Conservation (phyloP, 2,797 vertebrate genomes). For the Neostethus bicornis region DNA sequence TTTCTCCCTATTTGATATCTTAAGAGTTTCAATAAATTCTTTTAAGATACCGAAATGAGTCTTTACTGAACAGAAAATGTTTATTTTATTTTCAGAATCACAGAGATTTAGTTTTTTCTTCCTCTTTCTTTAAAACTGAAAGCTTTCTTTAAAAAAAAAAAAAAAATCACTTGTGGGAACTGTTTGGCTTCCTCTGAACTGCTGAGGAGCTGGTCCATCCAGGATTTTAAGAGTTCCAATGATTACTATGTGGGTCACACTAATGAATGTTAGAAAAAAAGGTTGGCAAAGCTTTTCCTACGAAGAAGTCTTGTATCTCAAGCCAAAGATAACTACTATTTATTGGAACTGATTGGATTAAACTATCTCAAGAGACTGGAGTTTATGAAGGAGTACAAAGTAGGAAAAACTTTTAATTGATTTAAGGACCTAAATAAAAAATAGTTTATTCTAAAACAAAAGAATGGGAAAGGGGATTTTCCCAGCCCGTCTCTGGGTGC, state of each 20-base stretch:
- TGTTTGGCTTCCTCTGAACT: slow-evolving; percentile 32
- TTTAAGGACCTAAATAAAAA: slow-evolving; percentile 15
- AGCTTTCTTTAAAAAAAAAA: slow-evolving; percentile 24
- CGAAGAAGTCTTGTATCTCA: slow-evolving; percentile 47
- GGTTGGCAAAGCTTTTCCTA: slow-evolving; percentile 64
- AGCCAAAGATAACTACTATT: slow-evolving; percentile 61
- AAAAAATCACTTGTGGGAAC: slow-evolving; percentile 35
- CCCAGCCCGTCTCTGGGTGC: slow-evolving; percentile 23
- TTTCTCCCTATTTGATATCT: slow-evolving; percentile 23
- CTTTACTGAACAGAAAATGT: slow-evolving; percentile 23
- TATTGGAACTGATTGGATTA: slow-evolving; percentile 46
- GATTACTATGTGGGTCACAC: slow-evolving; percentile 75
- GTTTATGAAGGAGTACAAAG: slow-evolving; percentile 44
- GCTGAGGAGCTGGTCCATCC: slow-evolving; percentile 35
- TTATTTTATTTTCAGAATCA: slow-evolving; percentile 41
- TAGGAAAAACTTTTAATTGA: slow-evolving; percentile 40
- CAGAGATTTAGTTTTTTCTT: slow-evolving; percentile 18
- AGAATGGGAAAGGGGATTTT: slow-evolving; percentile 15
- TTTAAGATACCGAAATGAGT: slow-evolving; percentile 36
- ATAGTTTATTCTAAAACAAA: slow-evolving; percentile 33
- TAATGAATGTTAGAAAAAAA: slow-evolving; percentile 63
- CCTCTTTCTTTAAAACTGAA: slow-evolving; percentile 23
- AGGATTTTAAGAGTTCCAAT: slow-evolving; percentile 70
- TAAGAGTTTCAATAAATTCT: slow-evolving; percentile 16
- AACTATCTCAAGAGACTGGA: slow-evolving; percentile 34